Evolutionary conservation across 2,797 vertebrate genomes (phyloP).

Genomic region (Kryptopterus vitreolus): DNA sequence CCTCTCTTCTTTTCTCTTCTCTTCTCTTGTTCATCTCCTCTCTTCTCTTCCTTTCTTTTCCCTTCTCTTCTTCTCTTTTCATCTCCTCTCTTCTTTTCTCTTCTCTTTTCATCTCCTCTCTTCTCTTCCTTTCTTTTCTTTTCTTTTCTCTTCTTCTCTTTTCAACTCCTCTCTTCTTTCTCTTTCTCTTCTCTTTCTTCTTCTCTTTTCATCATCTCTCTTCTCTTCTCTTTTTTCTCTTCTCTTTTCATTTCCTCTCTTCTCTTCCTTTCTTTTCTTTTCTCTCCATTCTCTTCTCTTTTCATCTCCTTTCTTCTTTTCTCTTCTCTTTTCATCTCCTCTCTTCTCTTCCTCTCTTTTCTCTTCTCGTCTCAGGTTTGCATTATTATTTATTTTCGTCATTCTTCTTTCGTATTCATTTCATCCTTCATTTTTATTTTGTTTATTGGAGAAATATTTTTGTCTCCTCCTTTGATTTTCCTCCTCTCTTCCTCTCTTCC

Average conservation of each 20-base stretch:
- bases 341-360: not conserved
- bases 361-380: conserved; percentile 11
- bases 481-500: not conserved
- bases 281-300: not conserved
- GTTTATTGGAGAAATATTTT: no score
- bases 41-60: not conserved
- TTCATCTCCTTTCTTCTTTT: not conserved
- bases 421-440: no score
- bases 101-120: not conserved
- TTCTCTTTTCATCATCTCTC: not conserved
- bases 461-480: not conserved
- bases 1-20: not conserved
- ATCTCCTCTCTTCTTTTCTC: not conserved
- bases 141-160: not conserved
- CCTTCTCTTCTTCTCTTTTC: not conserved
- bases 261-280: conserved; percentile 27
- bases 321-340: not conserved
- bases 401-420: not conserved
- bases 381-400: no score
- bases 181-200: not conserved
- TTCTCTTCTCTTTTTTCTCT: not conserved
- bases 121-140: not conserved
- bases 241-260: not conserved
- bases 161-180: not conserved
- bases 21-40: conserved; percentile 3